Evolutionary conservation across 2,888 invertebrate genomes (phyloP).

Genomic region (Monopis laevigella): DNA sequence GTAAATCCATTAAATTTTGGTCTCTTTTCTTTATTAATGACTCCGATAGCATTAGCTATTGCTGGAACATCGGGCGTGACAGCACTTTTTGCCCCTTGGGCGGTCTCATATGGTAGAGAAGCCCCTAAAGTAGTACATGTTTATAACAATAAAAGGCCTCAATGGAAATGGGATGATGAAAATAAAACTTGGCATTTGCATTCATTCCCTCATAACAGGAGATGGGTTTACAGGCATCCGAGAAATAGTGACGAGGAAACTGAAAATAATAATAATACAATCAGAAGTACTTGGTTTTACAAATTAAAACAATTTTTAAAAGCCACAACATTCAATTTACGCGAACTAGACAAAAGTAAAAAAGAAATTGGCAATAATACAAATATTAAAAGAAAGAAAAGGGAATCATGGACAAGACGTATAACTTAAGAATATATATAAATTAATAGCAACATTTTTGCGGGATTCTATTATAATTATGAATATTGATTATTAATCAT

Average conservation of each 20-base stretch:
- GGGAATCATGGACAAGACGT: constrained; percentile 37
- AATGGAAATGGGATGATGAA: constrained; percentile 68
- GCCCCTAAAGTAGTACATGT: constrained; percentile 43
- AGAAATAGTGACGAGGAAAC: constrained; percentile 26
- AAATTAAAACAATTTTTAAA: constrained; percentile 38
- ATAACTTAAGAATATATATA: constrained; percentile 13
- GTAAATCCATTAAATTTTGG: constrained; percentile 69
- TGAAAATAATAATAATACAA: constrained; percentile 13
- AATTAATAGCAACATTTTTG: too few species aligned
- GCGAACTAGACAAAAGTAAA: constrained; percentile 23
- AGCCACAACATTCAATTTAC: constrained; percentile 27
- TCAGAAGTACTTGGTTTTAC: constrained; percentile 25
- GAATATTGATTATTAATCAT: too few species aligned
- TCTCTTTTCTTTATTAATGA: constrained; percentile 67
- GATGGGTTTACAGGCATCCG: constrained; percentile 24
- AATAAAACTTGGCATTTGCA: constrained; percentile 62
- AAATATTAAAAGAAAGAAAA: constrained; percentile 43
- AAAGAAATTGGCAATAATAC: too few species aligned
- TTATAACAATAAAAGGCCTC: constrained; percentile 55
- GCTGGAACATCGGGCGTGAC: constrained; percentile 70
- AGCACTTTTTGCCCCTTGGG: constrained; percentile 72
- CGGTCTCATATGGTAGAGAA: constrained; percentile 61
- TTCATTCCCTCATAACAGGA: constrained; percentile 40
- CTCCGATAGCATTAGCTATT: constrained; percentile 71
- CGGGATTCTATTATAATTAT: too few species aligned